A percentile compares a stretch with the other conserved stretches of the same genome.
phyloP scores from a whole-genome alignment of 2,113 vertebrate genomes.

The Columba janthina region DNA sequence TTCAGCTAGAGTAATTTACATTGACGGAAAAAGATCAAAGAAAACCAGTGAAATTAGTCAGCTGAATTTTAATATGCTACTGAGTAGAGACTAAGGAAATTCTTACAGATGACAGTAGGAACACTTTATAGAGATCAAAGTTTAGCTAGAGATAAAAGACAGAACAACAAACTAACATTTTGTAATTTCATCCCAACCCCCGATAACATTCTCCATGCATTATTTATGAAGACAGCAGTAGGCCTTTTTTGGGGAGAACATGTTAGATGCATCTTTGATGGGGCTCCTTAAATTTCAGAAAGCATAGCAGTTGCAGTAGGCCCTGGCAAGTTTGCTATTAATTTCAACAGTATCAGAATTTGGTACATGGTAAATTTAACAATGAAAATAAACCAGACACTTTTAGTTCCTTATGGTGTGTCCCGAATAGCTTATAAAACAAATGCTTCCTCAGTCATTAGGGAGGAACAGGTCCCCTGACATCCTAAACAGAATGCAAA shows the following conservation, averaged over 20 bases:
- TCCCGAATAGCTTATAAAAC: slow-evolving; percentile 63
- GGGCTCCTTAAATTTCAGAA: background rate
- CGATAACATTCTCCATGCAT: background rate
- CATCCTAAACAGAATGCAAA: slow-evolving; percentile 47
- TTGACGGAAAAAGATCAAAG: slow-evolving; percentile 57
- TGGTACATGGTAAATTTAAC: slow-evolving; percentile 42
- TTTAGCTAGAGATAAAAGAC: slow-evolving; percentile 60
- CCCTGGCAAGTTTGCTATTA: background rate
- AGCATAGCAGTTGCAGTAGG: background rate
- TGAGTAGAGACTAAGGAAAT: slow-evolving; percentile 32
- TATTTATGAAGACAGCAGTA: background rate
- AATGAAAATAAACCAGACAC: slow-evolving; percentile 44
- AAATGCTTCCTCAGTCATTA: slow-evolving; percentile 58
- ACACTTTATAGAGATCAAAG: slow-evolving; percentile 61
- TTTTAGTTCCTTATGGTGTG: slow-evolving; percentile 55
- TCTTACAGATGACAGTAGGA: slow-evolving; percentile 22
- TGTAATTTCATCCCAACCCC: slow-evolving; percentile 13
- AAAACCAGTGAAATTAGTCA: slow-evolving; percentile 44
- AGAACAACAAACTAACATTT: slow-evolving; percentile 50
- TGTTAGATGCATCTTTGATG: background rate
- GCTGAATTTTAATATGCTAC: slow-evolving; percentile 47
- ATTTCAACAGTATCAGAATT: background rate
- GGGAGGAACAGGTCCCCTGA: slow-evolving; percentile 54
- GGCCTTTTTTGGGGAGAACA: background rate
- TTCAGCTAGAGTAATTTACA: slow-evolving; percentile 26